Base-by-base conservation (phyloP, 1,140 invertebrate genomes). In the Heliconius melpomene region DNA sequence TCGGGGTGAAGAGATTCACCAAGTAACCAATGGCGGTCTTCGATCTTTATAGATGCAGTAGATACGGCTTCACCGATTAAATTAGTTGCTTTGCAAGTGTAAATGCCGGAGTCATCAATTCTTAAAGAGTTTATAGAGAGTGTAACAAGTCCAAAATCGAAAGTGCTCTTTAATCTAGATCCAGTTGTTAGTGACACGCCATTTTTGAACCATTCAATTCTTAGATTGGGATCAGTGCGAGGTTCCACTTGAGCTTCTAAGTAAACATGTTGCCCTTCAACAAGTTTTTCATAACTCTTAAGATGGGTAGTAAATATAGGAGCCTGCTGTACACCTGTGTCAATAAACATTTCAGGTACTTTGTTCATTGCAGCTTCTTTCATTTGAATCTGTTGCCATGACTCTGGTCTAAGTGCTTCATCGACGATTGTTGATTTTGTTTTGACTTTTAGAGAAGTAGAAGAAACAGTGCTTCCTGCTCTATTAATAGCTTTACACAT, bases 211-310 rank as follows among this genome's bases (percentile, higher is more conserved):
- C 98, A 98, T 91, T 98, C 98, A 50, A 98, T 97, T 75, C 96
- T 95, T 7, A 99, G 95, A 87, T 99, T 98, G 1, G 99, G 98
- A 96, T 99, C 99, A 57, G 98, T 97, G 87, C 98, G 96, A n/a
- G 99, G 99, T 89, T 99, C 98, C 7, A 99, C 97, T 93, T 98
- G 98, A 79, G 98, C 98, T 94, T 99, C 98, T 81, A 99, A 95
- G 86, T 98, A 97, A 5, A 99, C 97, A 88, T 98, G 97, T 93
- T 99, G 97, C 66, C 97, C 97, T 95, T 99, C 98, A 72, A 97
- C 95, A 7, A 99, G 91, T 88, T 98, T 97, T 78, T 98, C 98
- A 79, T 96, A 97, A 86, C 97, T 98, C 86, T 97, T 96, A 8
- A 99, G 94, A 90, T 99, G 98, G 36, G 97, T 98, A 0, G 98